These are phyloP conservation scores for Pelobates cultripes DNA, from an alignment of 2,797 vertebrate species.

Conservation along the genomic window DNA sequence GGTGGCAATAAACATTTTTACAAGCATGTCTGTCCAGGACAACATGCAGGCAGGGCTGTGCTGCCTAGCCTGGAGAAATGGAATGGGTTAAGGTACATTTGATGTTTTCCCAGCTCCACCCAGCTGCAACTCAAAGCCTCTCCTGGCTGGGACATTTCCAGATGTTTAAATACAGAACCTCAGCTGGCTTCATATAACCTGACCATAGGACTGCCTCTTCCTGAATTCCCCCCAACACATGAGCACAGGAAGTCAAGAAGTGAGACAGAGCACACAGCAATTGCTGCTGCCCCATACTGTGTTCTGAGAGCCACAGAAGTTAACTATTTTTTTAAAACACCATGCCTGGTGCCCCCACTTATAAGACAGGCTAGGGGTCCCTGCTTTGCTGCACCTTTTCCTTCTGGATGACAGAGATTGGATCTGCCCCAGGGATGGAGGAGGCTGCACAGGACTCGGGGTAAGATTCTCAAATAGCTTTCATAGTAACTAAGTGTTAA, in stretches of 20 bases:
- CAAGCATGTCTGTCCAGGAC: too few species aligned
- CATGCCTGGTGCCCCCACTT: slow-evolving; percentile 12
- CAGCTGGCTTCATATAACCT: slow-evolving; percentile 56
- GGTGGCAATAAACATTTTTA: too few species aligned
- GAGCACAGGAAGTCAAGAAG: slow-evolving; percentile 77
- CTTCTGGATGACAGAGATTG: slow-evolving; percentile 2
- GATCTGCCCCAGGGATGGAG: not conserved
- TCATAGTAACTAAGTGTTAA: too few species aligned
- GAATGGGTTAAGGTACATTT: slow-evolving; percentile 13
- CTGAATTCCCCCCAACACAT: slow-evolving; percentile 74
- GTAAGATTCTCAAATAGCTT: slow-evolving; percentile 4
- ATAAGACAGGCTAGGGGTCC: not conserved
- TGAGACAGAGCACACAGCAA: not conserved
- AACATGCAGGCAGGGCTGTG: too few species aligned
- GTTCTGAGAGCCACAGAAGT: not conserved
- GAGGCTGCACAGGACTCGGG: slow-evolving; percentile 4
- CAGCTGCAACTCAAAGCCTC: not conserved
- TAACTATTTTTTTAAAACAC: not conserved
- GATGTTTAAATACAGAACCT: not conserved
- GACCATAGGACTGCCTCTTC: slow-evolving; percentile 85
- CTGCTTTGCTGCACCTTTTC: too few species aligned
- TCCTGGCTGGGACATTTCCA: slow-evolving; percentile 5
- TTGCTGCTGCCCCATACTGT: not conserved
- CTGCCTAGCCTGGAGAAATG: not conserved
- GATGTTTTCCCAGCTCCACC: not conserved